Evolutionary conservation across 2,113 vertebrate species (phyloP).

Genomic region (Accipiter cooperii): DNA sequence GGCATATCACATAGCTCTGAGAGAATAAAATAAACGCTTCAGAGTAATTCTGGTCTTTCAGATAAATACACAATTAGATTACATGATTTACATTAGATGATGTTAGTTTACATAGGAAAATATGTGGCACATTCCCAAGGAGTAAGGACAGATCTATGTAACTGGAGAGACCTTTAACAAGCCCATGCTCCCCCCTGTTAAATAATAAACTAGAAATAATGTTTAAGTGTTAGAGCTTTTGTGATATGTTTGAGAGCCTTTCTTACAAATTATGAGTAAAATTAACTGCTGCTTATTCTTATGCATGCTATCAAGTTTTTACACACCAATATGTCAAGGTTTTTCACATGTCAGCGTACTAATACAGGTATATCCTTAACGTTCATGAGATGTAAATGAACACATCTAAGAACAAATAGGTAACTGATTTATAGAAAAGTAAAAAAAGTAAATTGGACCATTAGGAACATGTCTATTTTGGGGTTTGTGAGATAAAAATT

Average conservation of each 20-base stretch:
- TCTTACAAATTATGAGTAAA: neutral
- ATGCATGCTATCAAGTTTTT: neutral
- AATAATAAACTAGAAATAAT: neutral
- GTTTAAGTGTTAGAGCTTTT: neutral
- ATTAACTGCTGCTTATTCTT: neutral
- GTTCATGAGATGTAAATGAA: neutral
- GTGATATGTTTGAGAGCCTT: neutral
- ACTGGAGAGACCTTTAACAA: neutral
- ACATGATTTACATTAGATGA: neutral
- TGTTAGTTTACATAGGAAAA: neutral
- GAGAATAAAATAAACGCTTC: slow-evolving; percentile 32
- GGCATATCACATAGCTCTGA: slow-evolving; percentile 2
- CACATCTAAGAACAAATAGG: neutral
- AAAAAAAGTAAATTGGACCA: neutral
- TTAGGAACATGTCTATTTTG: neutral
- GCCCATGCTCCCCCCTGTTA: neutral
- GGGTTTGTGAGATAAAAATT: neutral
- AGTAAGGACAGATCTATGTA: neutral
- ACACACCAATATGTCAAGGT: neutral
- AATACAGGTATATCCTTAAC: neutral
- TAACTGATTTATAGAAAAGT: neutral
- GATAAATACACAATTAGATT: slow-evolving; percentile 8
- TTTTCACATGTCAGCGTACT: neutral
- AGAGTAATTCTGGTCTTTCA: neutral
- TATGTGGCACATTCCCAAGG: neutral